Base-by-base conservation (phyloP, 2,888 invertebrate genomes). In the Sipha maydis region DNA sequence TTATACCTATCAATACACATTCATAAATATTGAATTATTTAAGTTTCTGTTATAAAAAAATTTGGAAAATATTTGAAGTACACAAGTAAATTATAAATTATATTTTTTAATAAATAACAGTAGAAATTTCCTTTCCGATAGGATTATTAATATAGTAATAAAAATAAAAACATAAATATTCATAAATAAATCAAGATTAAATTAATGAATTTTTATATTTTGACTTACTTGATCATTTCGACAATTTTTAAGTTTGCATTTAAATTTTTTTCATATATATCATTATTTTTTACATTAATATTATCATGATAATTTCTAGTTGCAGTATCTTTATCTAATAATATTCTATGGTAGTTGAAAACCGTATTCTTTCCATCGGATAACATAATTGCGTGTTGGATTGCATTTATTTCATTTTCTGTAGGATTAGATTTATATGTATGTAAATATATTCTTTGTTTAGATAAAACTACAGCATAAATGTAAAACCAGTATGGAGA, bases 401-500 rank as follows among this genome's bases (percentile, higher is more conserved):
- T 88, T 25, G 82, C 48, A 67, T 41, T 76, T 48, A 73, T 76
- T 75, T 88, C 88, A 31, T 48, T 73, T 75, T 88, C 82, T 2
- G 75, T 48, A 17, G 88, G 88, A 34, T 4, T 34, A 28, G 88
- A 88, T n/a, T 76, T 88, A 31, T 31, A 2, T 17, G 88, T 8
- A 8, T 3, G n/a, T 48, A 54, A 75, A 11, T 48, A 75, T 3
- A 25, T 75, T 48, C 88, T 88, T 75, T 88, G 41, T 61, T 75
- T 73, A 76, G 61, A 21, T 25, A 88, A 75, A 25, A 54, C 19
- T 67, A 82, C 34, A 48, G 88, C 82, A 82, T 61, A 8, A 31
- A 88, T 75, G 75, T 88, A 88, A 88, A 88, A 88, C 88, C 88
- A 88, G 67, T 88, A 1, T 28, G 88, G 19, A 76, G 41, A 41